Conservation (phyloP, 2,797 vertebrate species). For the Arnoldichthys spilopterus region DNA sequence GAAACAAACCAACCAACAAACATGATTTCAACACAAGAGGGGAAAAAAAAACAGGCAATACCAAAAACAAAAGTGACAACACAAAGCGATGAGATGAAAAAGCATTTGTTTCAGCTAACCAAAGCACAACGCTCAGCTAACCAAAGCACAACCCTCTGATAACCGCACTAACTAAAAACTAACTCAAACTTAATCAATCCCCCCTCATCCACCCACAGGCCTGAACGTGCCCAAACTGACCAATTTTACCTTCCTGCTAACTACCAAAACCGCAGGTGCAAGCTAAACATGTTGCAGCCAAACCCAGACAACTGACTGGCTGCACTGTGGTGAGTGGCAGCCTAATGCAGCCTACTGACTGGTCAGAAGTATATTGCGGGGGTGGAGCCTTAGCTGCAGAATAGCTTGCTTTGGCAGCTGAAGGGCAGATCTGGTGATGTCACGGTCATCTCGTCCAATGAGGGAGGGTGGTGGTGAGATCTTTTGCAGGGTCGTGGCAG, state of each 20-base stretch:
- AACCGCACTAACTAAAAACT: neutral
- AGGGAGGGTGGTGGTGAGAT: constrained; percentile 42
- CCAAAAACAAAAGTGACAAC: constrained; percentile 49
- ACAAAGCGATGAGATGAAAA: constrained; percentile 60
- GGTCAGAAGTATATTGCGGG: constrained; percentile 16
- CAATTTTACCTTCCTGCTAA: neutral
- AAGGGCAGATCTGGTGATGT: constrained; percentile 59
- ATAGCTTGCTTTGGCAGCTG: constrained; percentile 65
- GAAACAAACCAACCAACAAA: constrained; percentile 48
- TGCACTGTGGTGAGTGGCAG: constrained; percentile 28
- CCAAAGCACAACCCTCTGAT: constrained; percentile 36
- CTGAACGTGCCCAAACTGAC: neutral
- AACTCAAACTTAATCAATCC: neutral
- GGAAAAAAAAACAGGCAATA: constrained; percentile 65
- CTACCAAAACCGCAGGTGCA: neutral
- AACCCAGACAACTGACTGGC: constrained; percentile 34
- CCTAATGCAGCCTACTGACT: constrained; percentile 35
- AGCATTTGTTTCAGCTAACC: constrained; percentile 68
- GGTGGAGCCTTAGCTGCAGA: constrained; percentile 24
- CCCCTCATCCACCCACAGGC: neutral
- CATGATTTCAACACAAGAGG: constrained; percentile 68
- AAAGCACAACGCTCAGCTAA: constrained; percentile 40
- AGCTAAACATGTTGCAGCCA: constrained; percentile 12
- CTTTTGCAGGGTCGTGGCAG: constrained; percentile 30
- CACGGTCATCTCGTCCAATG: constrained; percentile 58